phyloP scores from a whole-genome alignment of 2,888 invertebrate species.

The Cabera pusaria region DNA sequence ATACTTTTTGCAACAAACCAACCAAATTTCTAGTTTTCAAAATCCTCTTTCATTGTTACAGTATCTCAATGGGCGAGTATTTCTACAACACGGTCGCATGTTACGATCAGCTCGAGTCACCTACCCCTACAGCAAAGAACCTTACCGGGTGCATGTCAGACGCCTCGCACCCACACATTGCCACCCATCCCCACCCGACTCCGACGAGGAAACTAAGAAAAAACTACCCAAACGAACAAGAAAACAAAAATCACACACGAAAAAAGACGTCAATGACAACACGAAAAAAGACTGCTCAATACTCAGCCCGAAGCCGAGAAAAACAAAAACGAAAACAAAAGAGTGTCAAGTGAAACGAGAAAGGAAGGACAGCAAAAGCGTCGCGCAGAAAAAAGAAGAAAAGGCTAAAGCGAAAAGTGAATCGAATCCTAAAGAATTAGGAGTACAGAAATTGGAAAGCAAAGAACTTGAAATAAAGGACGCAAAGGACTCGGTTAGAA shows the following conservation, averaged over 20 bases:
- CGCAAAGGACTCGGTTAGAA: conserved; percentile 26
- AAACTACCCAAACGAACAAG: conserved; percentile 61
- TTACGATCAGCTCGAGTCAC: conserved; percentile 86
- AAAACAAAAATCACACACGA: conserved; percentile 73
- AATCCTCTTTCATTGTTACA: conserved; percentile 75
- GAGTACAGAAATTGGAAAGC: conserved; percentile 33
- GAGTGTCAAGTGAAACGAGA: conserved; percentile 43
- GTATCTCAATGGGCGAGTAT: conserved; percentile 91
- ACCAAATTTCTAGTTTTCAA: no score
- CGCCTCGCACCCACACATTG: conserved; percentile 61
- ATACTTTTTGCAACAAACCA: no score
- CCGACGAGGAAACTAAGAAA: conserved; percentile 58
- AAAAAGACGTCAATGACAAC: conserved; percentile 71
- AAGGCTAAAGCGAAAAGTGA: conserved; percentile 44
- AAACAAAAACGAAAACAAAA: conserved; percentile 48
- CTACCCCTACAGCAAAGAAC: conserved; percentile 72
- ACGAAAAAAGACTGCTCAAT: conserved; percentile 58
- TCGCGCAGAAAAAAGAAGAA: conserved; percentile 40
- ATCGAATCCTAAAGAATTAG: conserved; percentile 6
- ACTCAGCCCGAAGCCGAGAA: conserved; percentile 55
- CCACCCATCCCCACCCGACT: conserved; percentile 57
- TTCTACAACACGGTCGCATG: conserved; percentile 87
- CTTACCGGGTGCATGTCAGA: conserved; percentile 67
- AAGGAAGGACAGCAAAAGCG: conserved; percentile 46
- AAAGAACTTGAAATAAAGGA: conserved; percentile 22